Evolutionary conservation across 1,140 invertebrate genomes (phyloP), one percentile per base, ranked within the genome.

Genomic region (Ectropis grisescens): DNA sequence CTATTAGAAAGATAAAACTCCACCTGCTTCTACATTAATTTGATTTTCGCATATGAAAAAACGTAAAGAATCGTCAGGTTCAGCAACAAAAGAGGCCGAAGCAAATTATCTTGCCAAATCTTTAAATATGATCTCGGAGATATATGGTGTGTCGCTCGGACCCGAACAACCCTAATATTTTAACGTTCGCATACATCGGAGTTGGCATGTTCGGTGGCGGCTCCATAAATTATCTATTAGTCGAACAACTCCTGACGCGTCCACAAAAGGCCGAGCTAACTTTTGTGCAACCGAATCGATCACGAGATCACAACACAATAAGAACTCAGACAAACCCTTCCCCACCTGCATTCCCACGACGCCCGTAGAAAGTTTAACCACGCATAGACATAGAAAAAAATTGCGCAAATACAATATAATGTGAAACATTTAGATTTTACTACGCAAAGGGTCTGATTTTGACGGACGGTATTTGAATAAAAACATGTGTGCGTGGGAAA

Each of bases 211-310:
- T 47, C 52, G 53, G 50, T 43, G 65, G 56, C 58, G 46, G 68
- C 50, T 58, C 52, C 58, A 80, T 80, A 80, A 80, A 80, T 80
- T 74, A 80, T 72, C 69, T 80, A 80, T 80, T 72, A 72, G 68
- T 32, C 33, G 59, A 74, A 76, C 58, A 67, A 72, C 62, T 60
- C 60, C 67, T 75, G 75, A 80, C 75, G 56, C 67, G 29, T 40
- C 31, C 55, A 80, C 71, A 80, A 80, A 65, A 44, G 58, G 49
- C 54, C 56, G 61, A 66, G 69, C 58, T 56, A 56, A 75, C 58
- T 76, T 78, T 75, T 76, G 71, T 80, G 72, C 75, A 76, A 80
- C 59, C 58, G 47, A 41, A 52, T 42, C 41, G 49, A 47, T 56
- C 46, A 44, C 50, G 52, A 33, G 40, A 39, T 36, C 42, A 66